phyloP scores from a whole-genome alignment of 2,888 invertebrate species.

The Nesidiocoris tenuis region DNA sequence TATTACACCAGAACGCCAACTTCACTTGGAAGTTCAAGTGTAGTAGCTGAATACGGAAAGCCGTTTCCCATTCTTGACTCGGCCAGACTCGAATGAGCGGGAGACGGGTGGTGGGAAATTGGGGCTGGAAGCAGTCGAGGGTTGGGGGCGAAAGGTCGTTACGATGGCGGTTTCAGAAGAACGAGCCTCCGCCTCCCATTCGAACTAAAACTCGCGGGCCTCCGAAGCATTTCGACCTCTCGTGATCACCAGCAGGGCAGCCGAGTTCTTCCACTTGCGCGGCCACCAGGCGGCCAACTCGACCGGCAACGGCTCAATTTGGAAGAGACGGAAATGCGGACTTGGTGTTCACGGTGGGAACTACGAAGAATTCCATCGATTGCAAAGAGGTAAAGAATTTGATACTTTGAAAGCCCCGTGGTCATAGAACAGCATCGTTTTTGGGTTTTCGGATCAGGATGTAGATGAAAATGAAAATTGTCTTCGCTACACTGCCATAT shows the following conservation, averaged over 20 bases:
- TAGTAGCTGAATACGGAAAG: too few relatives aligned
- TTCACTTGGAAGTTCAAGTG: background rate
- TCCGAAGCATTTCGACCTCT: constrained; percentile 15
- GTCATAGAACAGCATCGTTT: too few relatives aligned
- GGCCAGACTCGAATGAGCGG: background rate
- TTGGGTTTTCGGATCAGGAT: too few relatives aligned
- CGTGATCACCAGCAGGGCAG: constrained; percentile 2
- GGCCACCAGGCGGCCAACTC: background rate
- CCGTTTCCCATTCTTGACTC: background rate
- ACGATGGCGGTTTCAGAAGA: background rate
- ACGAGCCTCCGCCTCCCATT: background rate
- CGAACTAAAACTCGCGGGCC: background rate
- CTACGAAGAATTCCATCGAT: too few relatives aligned
- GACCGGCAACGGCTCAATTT: background rate
- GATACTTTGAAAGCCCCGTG: too few relatives aligned
- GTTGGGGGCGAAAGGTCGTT: constrained; percentile 5
- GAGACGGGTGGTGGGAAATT: background rate
- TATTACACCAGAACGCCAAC: background rate
- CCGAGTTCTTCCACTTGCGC: background rate
- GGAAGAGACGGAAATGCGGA: too few relatives aligned
- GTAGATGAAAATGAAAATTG: too few relatives aligned
- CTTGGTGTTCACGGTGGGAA: too few relatives aligned
- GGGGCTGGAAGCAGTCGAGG: background rate
- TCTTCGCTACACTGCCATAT: too few relatives aligned
- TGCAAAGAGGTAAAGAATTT: too few relatives aligned